phyloP scores from a whole-genome alignment of 2,888 invertebrate species.

The Anthrax anthrax region DNA sequence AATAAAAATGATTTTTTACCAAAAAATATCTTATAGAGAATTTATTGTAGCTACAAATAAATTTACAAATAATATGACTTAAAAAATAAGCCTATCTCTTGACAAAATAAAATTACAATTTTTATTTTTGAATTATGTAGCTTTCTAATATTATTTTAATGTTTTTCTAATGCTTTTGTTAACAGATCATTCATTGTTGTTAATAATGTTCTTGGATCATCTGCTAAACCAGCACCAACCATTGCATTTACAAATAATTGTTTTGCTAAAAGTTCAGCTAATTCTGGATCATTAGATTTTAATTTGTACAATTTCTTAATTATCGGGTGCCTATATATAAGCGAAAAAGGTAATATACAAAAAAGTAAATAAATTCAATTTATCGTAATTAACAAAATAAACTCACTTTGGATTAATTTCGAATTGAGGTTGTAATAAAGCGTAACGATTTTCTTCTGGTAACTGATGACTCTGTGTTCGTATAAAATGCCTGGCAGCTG shows the following conservation, averaged over 20 bases:
- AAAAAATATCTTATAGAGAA: too few relatives aligned
- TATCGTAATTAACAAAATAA: background rate
- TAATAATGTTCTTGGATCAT: conserved; percentile 77
- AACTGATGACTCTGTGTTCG: conserved; percentile 71
- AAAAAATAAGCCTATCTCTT: too few relatives aligned
- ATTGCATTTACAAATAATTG: conserved; percentile 91
- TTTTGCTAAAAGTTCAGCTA: conserved; percentile 71
- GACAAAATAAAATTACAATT: too few relatives aligned
- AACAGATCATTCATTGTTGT: conserved; percentile 77
- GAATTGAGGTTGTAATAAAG: conserved; percentile 75
- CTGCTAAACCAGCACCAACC: conserved; percentile 86
- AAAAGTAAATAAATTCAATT: background rate
- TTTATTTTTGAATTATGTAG: too few relatives aligned
- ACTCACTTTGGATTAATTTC: conserved; percentile 85
- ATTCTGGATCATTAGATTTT: conserved; percentile 54
- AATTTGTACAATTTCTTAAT: conserved; percentile 75
- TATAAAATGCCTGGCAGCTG: conserved; percentile 87
- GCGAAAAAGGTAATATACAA: background rate
- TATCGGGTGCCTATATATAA: conserved; percentile 61
- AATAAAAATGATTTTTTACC: too few relatives aligned
- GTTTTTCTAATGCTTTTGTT: conserved; percentile 64
- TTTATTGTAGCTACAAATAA: too few relatives aligned
- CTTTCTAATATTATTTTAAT: too few relatives aligned
- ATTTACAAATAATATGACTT: too few relatives aligned
- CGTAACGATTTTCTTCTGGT: conserved; percentile 72